Evolutionary conservation across 2,888 invertebrate genomes (phyloP).

Genomic region (Meteorus cinctellus): DNA sequence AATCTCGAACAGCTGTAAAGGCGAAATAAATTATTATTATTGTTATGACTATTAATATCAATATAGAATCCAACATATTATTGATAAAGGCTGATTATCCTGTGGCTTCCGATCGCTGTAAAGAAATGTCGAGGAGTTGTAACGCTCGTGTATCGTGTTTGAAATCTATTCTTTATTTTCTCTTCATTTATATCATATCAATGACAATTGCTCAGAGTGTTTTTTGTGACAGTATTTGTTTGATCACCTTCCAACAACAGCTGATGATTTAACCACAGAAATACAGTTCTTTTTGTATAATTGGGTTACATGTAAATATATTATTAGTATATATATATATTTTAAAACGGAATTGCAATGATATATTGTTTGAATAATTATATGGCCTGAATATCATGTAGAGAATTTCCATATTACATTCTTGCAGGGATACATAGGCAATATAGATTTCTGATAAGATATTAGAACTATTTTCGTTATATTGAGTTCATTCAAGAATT

Average conservation of each 20-base stretch:
- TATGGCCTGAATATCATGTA: not conserved
- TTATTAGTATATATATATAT: not conserved
- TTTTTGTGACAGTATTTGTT: not conserved
- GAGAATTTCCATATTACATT: not conserved
- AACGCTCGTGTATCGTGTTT: not conserved
- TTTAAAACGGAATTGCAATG: not conserved
- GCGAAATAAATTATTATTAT: conserved; percentile 71
- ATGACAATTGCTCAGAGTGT: conserved; percentile 17
- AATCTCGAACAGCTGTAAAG: conserved; percentile 77
- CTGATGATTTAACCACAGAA: not conserved
- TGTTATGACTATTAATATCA: not conserved
- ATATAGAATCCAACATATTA: conserved; percentile 16
- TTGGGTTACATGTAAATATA: not conserved
- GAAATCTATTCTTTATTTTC: not conserved
- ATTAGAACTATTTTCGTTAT: not conserved
- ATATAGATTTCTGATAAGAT: not conserved
- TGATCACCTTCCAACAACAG: not conserved
- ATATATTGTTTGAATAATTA: not conserved
- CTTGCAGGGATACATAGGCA: not conserved
- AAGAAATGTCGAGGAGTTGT: not conserved
- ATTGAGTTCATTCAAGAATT: not conserved
- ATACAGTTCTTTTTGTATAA: not conserved
- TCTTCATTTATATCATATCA: not conserved
- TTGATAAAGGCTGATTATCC: conserved; percentile 41
- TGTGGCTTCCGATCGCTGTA: conserved; percentile 30